Evolutionary conservation across 1,140 invertebrate species (phyloP).

Genomic region (Campoletis sonorensis): DNA sequence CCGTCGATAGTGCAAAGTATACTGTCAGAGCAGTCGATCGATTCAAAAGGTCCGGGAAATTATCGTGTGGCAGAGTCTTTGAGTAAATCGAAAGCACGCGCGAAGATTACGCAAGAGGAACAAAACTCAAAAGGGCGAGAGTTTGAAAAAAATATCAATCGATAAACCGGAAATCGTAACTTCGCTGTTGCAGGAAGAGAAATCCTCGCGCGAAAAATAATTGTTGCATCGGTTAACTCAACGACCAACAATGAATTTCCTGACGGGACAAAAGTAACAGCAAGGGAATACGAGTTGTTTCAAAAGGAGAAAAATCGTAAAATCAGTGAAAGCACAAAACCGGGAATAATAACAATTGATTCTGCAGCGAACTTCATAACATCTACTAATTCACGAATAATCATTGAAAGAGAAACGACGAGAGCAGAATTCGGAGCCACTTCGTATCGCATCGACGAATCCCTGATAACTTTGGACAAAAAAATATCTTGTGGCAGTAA

Average conservation of each 20-base stretch:
- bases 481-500: not conserved
- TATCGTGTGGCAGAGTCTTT: constrained; percentile 25
- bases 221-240: not conserved
- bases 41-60: constrained; percentile 43
- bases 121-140: constrained; percentile 5
- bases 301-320: constrained; percentile 51
- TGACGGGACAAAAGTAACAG: not conserved
- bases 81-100: constrained; percentile 58
- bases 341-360: not conserved
- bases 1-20: not conserved
- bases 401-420: constrained; percentile 32
- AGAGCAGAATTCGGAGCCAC: not conserved
- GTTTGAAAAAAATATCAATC: not conserved
- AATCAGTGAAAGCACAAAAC: constrained; percentile 35
- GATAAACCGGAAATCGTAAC: not conserved
- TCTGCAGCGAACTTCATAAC: too few relatives aligned
- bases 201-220: constrained; percentile 19
- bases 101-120: constrained; percentile 50
- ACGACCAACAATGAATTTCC: not conserved
- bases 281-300: constrained; percentile 42
- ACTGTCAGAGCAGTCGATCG: not conserved
- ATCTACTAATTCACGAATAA: constrained; percentile 15
- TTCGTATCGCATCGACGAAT: not conserved
- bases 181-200: not conserved
- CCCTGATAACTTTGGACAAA: not conserved